Percentiles rank a stretch among this genome's conserved stretches.
phyloP scores from a whole-genome alignment of 2,888 invertebrate species.

The Ichneumoninae sp. region DNA sequence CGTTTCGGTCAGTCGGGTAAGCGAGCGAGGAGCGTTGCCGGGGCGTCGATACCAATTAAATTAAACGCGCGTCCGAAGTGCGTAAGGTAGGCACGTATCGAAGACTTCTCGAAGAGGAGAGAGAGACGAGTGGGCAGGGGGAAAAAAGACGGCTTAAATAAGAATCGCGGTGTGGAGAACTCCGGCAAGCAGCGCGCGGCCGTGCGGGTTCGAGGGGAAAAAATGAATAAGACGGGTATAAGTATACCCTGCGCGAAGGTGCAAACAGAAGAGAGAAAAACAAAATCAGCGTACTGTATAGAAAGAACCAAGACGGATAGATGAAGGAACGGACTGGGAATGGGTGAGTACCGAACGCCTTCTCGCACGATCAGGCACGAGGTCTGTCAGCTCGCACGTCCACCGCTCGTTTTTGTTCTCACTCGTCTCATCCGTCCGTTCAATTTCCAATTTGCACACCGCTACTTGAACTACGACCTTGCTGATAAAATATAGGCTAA shows the following conservation, averaged over 20 bases:
- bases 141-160: constrained; percentile 74
- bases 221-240: constrained; percentile 80
- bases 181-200: constrained; percentile 45
- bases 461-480: constrained; percentile 4
- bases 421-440: constrained; percentile 41
- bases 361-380: constrained; percentile 67
- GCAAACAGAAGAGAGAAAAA: constrained; percentile 79
- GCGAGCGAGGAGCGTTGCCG: neutral
- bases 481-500: neutral
- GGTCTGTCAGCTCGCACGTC: constrained; percentile 81
- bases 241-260: constrained; percentile 81
- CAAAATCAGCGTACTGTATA: constrained; percentile 16
- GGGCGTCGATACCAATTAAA: constrained; percentile 83
- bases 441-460: constrained; percentile 37
- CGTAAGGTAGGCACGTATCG: constrained; percentile 62
- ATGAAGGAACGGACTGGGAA: constrained; percentile 53
- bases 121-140: constrained; percentile 63
- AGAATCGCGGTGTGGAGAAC: constrained; percentile 53
- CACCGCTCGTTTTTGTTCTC: constrained; percentile 65
- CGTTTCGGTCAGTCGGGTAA: constrained; percentile 42
- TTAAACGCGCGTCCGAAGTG: constrained; percentile 75
- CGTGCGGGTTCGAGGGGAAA: constrained; percentile 70
- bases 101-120: constrained; percentile 40
- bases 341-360: constrained; percentile 74
- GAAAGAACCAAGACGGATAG: constrained; percentile 36